These are phyloP conservation scores for Gallinago stenura DNA, from an alignment of 2,797 vertebrate genomes.

Conservation along the genomic window DNA sequence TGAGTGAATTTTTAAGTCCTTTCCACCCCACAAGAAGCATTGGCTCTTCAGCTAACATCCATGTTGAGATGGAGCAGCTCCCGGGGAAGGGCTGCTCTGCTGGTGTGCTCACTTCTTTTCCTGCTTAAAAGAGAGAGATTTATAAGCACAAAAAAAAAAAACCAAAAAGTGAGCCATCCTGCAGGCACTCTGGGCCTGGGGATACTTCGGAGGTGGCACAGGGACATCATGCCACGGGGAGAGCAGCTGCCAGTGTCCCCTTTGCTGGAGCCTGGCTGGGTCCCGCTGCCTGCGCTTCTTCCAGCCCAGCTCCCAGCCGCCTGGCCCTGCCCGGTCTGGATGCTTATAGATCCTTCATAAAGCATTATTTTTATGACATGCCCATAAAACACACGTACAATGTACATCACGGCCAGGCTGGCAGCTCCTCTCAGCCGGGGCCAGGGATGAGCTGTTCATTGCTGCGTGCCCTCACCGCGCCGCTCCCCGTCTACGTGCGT, in stretches of 20 bases:
- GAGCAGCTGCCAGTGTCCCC: not conserved
- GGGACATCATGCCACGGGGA: not conserved
- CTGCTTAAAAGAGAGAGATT: not conserved
- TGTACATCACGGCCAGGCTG: not conserved
- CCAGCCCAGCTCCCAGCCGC: not conserved
- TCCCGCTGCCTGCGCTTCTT: not conserved
- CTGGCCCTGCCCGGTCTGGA: not conserved
- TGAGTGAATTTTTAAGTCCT: not conserved
- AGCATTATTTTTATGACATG: not conserved
- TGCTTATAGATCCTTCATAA: not conserved
- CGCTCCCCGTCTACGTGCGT: fast-evolving
- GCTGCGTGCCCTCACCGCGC: not conserved
- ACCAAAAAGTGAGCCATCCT: not conserved
- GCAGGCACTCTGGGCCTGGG: not conserved
- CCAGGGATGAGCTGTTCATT: not conserved
- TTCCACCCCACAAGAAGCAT: not conserved
- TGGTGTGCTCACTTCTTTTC: fast-evolving
- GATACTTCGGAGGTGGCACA: not conserved
- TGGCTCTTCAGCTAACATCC: not conserved
- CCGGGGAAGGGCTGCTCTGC: not conserved
- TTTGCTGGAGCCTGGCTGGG: not conserved
- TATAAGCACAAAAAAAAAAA: not conserved
- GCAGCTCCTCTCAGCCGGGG: not conserved
- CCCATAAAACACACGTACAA: not conserved
- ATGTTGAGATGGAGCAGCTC: not conserved